Evolutionary conservation across 2,113 vertebrate genomes (phyloP).

Genomic region (Plecotus auritus): DNA sequence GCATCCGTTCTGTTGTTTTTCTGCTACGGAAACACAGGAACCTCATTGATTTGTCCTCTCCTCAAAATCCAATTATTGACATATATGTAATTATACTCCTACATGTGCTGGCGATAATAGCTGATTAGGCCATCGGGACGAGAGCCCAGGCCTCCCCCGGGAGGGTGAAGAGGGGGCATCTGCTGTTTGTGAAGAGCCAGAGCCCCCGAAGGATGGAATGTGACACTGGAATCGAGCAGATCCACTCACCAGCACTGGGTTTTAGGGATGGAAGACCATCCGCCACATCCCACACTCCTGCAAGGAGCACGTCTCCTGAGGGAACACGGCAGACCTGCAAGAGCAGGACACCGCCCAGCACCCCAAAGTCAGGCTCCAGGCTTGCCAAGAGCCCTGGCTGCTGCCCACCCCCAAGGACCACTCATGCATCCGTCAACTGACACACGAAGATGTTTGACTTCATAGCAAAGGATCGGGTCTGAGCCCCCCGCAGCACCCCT

Average conservation of each 20-base stretch:
- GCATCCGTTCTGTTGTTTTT: neutral
- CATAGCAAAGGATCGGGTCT: neutral
- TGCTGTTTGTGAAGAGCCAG: neutral
- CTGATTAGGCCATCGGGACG: neutral
- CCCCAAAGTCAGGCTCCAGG: neutral
- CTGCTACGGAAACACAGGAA: neutral
- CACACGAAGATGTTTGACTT: neutral
- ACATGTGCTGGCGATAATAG: neutral
- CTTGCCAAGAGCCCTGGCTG: neutral
- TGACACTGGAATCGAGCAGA: no score
- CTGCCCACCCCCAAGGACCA: no score
- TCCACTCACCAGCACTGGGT: neutral
- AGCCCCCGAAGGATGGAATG: neutral
- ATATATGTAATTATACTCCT: neutral
- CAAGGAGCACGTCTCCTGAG: neutral
- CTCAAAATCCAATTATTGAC: neutral
- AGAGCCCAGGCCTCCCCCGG: neutral
- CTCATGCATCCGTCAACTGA: fast-evolving
- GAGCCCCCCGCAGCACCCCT: neutral
- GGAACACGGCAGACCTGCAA: neutral
- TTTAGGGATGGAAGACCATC: neutral
- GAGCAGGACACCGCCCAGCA: fast-evolving
- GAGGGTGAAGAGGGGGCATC: neutral
- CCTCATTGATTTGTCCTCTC: neutral
- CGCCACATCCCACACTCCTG: neutral